Conservation (phyloP, 2,797 vertebrate species). For the Hoplostethus atlanticus region DNA sequence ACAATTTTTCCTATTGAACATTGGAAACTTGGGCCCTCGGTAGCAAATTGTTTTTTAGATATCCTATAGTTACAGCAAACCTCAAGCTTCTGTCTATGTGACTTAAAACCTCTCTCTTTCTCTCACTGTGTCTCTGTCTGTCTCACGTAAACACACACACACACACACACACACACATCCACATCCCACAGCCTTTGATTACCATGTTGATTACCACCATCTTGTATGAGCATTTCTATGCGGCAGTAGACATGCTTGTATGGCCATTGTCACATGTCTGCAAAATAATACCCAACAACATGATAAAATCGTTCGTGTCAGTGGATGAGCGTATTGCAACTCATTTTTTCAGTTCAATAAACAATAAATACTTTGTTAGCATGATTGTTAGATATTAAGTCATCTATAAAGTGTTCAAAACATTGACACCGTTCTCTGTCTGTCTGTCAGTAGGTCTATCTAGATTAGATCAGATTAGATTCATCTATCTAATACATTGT, state of each 20-base stretch:
- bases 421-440: no score
- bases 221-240: background rate
- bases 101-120: background rate
- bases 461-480: conserved; percentile 3
- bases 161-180: background rate
- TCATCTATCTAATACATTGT: conserved; percentile 3
- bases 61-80: conserved; percentile 8
- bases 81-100: conserved; percentile 6
- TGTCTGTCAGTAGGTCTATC: no score
- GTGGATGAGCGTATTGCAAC: no score
- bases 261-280: background rate
- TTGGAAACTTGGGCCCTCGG: conserved; percentile 31
- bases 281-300: background rate
- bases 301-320: background rate
- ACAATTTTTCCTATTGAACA: conserved; percentile 3
- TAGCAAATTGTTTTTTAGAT: conserved; percentile 33
- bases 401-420: no score
- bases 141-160: background rate
- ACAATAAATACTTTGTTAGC: no score
- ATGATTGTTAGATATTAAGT: no score
- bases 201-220: background rate
- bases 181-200: no score
- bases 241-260: background rate
- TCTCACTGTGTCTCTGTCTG: background rate
- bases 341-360: no score